Base-by-base conservation (phyloP, 2,797 vertebrate genomes). In the Sphenodon punctatus region DNA sequence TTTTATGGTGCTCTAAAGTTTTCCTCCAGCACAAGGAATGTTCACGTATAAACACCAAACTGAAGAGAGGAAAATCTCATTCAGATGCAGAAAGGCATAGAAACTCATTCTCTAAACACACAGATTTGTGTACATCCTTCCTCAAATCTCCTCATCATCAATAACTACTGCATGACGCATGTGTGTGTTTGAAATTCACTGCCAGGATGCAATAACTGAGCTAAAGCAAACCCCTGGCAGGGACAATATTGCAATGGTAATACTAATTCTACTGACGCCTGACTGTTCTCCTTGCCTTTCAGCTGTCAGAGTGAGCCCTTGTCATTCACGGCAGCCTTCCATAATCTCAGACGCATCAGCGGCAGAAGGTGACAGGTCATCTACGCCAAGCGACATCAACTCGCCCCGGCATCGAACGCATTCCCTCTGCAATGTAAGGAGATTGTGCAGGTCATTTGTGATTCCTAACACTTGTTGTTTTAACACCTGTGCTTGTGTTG, bases 381-480 rank as follows among this genome's bases (percentile, higher is more conserved):
- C 98, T 84, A 99, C 98, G 0, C 98, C 98, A 0, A 99, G 98
- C 1, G 98, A 99, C 97, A 98, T 99, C 96, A 99, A 99, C 96
- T 99, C 98, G 0, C 98, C 98, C 5, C 97, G 98, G 75, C 98
- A 99, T 91, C 96, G 98, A 97, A 99, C 98, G 1, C 98, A 99
- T 95, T 99, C 98, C 25, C 98, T 99, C 96, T 99, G 98, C 97
- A 99, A 99, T 85, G 98, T 99, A 97, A 99, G 98, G 96, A 92
- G 15, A 91, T 67, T 80, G 90, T 94, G 94, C 95, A 93, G 96
- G 95, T 95, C 94, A 94, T 93, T 94, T 93, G 88, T 27, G 15
- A 27, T 60, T 70, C 72, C 73, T 55, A 10, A 36, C 51, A 34
- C 67, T n/a, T 19, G 34, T 17, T 58, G 6, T 36, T 27, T 58